phyloP scores from a whole-genome alignment of 2,888 invertebrate species.

The Tiliacea aurago region DNA sequence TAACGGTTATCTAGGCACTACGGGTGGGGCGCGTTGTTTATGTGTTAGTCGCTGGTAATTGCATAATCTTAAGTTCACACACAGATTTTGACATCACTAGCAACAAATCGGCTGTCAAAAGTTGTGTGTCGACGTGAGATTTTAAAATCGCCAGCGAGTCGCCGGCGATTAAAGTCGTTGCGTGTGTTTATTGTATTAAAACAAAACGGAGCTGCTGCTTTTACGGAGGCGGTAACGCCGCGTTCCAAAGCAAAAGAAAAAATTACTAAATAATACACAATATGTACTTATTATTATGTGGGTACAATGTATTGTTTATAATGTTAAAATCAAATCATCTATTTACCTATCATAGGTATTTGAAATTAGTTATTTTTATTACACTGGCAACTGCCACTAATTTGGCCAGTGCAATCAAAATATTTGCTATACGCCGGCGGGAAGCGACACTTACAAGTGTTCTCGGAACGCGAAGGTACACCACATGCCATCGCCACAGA shows the following conservation, averaged over 20 bases:
- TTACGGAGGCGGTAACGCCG: neutral
- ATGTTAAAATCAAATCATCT: conserved; percentile 14
- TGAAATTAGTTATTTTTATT: conserved; percentile 5
- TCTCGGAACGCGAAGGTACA: neutral
- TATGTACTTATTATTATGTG: neutral
- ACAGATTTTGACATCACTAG: too few species aligned
- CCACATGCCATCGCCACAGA: neutral
- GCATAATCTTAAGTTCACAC: too few species aligned
- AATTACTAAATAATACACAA: too few species aligned
- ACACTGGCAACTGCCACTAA: conserved; percentile 16
- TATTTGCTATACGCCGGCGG: conserved; percentile 10
- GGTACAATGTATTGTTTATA: neutral
- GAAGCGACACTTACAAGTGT: conserved; percentile 18
- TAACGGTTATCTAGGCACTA: too few species aligned
- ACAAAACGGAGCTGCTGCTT: neutral
- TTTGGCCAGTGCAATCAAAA: conserved; percentile 22
- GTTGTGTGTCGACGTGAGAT: too few species aligned
- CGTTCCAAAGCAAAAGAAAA: too few species aligned
- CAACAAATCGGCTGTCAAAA: too few species aligned
- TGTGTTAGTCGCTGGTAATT: too few species aligned
- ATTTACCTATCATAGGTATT: neutral
- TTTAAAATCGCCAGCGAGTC: too few species aligned
- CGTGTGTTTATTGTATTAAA: too few species aligned
- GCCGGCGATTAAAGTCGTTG: too few species aligned
- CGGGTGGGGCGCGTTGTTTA: too few species aligned